Conservation (phyloP, 2,888 invertebrate species). For the Cordylochernes scorpioides region DNA sequence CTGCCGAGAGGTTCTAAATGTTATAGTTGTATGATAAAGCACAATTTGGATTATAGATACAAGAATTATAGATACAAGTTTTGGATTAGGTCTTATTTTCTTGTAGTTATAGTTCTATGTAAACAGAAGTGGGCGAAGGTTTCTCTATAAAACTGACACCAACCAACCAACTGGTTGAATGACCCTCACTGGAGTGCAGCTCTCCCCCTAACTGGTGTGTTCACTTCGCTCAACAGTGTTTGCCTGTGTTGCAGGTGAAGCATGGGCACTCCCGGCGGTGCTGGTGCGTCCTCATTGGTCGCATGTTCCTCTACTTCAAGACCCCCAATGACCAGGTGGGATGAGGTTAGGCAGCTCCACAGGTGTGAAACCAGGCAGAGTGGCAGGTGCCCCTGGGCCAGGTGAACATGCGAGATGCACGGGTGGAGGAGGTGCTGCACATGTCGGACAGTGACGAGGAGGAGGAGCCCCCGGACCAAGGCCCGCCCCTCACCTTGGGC, state of each 20-base stretch:
- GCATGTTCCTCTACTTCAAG: constrained; percentile 90
- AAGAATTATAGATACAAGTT: no score
- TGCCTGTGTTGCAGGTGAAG: constrained; percentile 15
- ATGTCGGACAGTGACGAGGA: constrained; percentile 30
- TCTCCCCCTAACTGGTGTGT: no score
- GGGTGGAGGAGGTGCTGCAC: constrained; percentile 80
- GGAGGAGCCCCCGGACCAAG: constrained; percentile 24
- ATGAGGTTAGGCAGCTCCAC: neutral
- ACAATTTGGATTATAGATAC: no score
- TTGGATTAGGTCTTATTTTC: no score
- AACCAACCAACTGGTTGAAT: no score
- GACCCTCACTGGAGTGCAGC: no score
- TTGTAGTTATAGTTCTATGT: no score
- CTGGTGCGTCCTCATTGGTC: constrained; percentile 83
- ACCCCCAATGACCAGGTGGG: constrained; percentile 43
- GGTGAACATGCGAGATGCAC: constrained; percentile 78
- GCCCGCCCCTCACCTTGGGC: constrained; percentile 37
- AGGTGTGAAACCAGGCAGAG: neutral
- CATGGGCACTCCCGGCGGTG: constrained; percentile 86
- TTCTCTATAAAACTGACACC: no score
- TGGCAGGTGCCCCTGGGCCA: constrained; percentile 37
- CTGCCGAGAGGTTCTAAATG: no score
- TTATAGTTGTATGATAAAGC: no score
- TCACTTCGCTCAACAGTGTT: no score
- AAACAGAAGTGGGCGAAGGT: no score